Evolutionary conservation across 2,888 invertebrate genomes (phyloP), one percentile per base, ranked within the genome.

Genomic region (Alitta virens): DNA sequence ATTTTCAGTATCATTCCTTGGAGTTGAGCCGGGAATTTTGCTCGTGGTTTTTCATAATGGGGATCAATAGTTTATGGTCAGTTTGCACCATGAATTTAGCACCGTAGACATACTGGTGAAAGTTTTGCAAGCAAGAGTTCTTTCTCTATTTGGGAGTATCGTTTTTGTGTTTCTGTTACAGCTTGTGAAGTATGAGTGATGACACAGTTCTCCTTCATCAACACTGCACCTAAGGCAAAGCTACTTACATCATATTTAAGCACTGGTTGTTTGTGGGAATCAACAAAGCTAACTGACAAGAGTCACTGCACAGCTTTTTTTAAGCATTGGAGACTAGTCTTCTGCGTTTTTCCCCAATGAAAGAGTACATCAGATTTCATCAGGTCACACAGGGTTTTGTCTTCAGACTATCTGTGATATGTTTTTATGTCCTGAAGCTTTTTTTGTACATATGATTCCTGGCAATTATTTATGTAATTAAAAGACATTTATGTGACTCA

Each of bases 341-440:
- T 38, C 68, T 56, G 54, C 73, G 70, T 2, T 59, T 9, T 1
- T 51, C 23, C 21, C 50, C 57, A 21, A 25, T 12, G 5, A 1
- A 56, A 56, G 12, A 42, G 23, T 12, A 24, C n/a, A 24, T 50
- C 57, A 9, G 46, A 27, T 26, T 18, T 1, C 7, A 57, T 56
- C 1, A 68, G 57, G 16, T 65, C 60, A 1, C 56, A 51, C 2
- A 70, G 55, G 3, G 67, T 68, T 7, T 63, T 27, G 2, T 52
- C 23, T 0, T 64, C 46, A n/a, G n/a, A n/a, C n/a, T n/a, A n/a
- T n/a, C n/a, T n/a, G n/a, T n/a, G n/a, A n/a, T n/a, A n/a, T n/a
- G n/a, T n/a, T n/a, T n/a, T n/a, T n/a, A n/a, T n/a, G n/a, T n/a
- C n/a, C n/a, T n/a, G n/a, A n/a, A n/a, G n/a, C n/a, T n/a, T n/a